Percentiles rank a stretch among this genome's conserved stretches.
Conservation (phyloP, 1,140 invertebrate species). For the Coenobita brevimanus region DNA sequence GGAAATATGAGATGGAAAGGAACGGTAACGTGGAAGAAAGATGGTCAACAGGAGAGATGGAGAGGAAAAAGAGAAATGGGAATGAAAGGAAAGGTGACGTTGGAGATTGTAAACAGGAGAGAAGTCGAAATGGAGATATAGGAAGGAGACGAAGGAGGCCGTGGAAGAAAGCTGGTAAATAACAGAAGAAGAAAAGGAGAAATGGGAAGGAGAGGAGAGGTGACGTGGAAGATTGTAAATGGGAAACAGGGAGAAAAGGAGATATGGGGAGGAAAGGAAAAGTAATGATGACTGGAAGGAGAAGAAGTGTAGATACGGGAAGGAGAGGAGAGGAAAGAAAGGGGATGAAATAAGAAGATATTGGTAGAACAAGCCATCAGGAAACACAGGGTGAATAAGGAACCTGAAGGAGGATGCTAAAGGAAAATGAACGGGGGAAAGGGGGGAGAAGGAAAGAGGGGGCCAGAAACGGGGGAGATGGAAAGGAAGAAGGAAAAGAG, state of each 20-base stretch:
- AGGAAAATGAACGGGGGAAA: too few species aligned
- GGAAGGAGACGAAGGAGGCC: too few species aligned
- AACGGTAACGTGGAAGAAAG: background rate
- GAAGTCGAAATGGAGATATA: background rate
- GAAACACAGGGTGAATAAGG: background rate
- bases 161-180: too few species aligned
- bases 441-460: too few species aligned
- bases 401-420: too few species aligned
- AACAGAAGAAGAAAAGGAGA: too few species aligned
- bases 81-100: too few species aligned
- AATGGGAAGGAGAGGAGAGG: background rate
- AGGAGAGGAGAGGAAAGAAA: background rate
- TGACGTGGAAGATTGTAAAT: too few species aligned
- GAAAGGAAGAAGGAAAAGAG: too few species aligned
- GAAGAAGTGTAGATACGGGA: background rate
- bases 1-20: background rate
- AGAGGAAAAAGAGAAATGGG: background rate
- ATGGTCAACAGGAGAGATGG: background rate
- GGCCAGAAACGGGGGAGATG: too few species aligned
- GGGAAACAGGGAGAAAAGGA: too few species aligned
- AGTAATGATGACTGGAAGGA: background rate
- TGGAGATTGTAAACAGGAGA: too few species aligned
- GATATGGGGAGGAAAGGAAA: background rate
- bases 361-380: background rate
- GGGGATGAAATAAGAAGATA: background rate